A percentile compares a stretch with the other conserved stretches of the same genome.
Conservation (phyloP, 2,888 invertebrate species). For the Thera britannica region DNA sequence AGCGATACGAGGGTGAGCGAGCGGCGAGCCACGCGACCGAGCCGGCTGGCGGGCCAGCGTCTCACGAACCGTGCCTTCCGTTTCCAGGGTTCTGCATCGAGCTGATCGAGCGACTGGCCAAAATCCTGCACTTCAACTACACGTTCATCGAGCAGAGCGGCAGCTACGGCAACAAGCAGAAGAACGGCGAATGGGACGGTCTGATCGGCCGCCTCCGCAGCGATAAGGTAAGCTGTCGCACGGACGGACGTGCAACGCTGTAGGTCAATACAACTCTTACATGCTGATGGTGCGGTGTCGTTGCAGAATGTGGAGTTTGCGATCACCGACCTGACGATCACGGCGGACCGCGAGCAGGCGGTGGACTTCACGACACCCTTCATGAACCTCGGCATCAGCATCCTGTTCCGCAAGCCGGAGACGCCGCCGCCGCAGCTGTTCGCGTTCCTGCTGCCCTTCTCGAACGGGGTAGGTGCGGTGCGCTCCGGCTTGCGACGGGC, state of each 20-base stretch:
- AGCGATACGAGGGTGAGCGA: constrained; percentile 89
- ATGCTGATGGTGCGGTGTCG: not conserved
- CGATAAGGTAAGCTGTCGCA: constrained; percentile 73
- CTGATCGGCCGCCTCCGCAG: constrained; percentile 88
- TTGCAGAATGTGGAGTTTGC: constrained; percentile 93
- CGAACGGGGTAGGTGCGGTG: constrained; percentile 79
- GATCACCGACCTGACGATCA: constrained; percentile 95
- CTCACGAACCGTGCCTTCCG: too few relatives aligned
- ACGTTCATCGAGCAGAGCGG: constrained; percentile 88
- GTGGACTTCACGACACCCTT: constrained; percentile 98
- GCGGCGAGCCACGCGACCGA: too few relatives aligned
- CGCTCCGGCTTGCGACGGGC: not conserved
- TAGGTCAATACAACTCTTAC: not conserved
- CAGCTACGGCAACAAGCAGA: constrained; percentile 87
- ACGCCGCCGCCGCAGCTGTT: constrained; percentile 94
- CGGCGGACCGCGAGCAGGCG: constrained; percentile 93
- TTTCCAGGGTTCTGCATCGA: constrained; percentile 94
- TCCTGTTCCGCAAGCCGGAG: constrained; percentile 93
- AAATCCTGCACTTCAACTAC: constrained; percentile 91
- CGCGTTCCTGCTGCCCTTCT: constrained; percentile 96
- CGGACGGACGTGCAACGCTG: too few relatives aligned
- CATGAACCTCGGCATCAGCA: constrained; percentile 96
- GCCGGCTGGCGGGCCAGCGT: too few relatives aligned
- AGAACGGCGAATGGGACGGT: constrained; percentile 87
- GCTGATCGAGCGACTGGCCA: constrained; percentile 90